Base-by-base conservation (phyloP, 2,888 invertebrate genomes). In the Lordiphosa fenestrarum region DNA sequence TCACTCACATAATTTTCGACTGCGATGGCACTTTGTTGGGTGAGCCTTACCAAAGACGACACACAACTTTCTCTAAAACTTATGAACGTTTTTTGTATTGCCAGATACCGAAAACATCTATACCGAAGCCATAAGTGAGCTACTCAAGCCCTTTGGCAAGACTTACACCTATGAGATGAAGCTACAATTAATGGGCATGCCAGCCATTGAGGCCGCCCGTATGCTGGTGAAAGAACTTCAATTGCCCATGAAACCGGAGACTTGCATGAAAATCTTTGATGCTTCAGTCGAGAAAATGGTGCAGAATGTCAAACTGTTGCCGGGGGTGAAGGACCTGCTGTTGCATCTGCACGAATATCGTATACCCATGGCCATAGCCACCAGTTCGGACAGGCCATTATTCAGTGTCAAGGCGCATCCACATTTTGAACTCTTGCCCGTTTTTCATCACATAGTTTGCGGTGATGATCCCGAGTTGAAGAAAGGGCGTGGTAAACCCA, bases 341-440 rank as follows among this genome's bases (percentile, higher is more conserved):
- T 89, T 91, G 30, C 96, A 97, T 86, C 90, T 97, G 2, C 91
- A 94, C 82, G 90, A 91, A 48, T 91, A 93, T 40, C 91, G 93
- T 42, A 91, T 97, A 5, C 96, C 96, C 0, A 94, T 96, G 46
- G 95, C 95, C 0, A 91, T 97, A 33, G 97, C 96, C 2, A 96
- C 97, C 0, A 96, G 96, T 2, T 94, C 95, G 2, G 91, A 92
- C 51, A 90, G 90, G 36, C 90, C 92, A 12, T 92, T 93, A 37
- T 95, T 93, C 49, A 89, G 92, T 1, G 88, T 94, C 0, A 95
- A 95, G 90, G 91, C 92, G 0, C 88, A 89, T 2, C 88, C 91
- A 0, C 91, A 94, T 75, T 89, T 90, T 53, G 91, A 93, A 3
- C 86, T 95, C 33, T 93, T 95, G 80, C 86, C 90, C 1, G 88